Percentiles rank a stretch among this genome's conserved stretches.
These are phyloP conservation scores for Octodon degus DNA, from an alignment of 2,113 vertebrate genomes.

Conservation along the genomic window DNA sequence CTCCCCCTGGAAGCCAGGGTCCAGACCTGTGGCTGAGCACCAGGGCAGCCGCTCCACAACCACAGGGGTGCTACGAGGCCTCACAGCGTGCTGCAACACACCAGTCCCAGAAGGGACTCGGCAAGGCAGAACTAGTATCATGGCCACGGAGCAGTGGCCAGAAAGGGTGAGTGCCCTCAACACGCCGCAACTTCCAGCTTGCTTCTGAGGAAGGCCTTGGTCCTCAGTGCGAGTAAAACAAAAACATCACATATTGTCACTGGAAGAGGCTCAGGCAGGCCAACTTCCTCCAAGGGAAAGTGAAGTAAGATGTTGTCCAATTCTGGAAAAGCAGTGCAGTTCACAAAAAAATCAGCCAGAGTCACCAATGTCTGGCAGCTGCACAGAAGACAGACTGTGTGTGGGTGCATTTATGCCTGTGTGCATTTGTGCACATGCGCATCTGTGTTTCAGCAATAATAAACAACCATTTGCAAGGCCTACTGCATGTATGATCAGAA, in stretches of 20 bases:
- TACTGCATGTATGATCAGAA: not conserved
- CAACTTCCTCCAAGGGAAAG: not conserved
- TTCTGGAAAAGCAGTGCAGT: not conserved
- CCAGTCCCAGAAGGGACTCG: not conserved
- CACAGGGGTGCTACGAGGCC: fast-evolving
- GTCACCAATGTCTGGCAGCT: not conserved
- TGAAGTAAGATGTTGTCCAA: not conserved
- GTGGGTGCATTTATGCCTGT: not conserved
- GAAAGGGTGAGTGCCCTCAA: not conserved
- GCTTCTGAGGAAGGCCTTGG: not conserved
- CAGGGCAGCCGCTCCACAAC: too few species aligned
- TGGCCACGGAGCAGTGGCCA: fast-evolving
- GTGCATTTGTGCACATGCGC: not conserved
- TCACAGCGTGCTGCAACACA: fast-evolving
- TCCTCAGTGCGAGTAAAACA: not conserved
- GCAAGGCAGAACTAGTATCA: not conserved
- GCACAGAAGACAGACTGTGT: not conserved
- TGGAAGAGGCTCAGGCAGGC: not conserved
- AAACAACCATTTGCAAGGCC: not conserved
- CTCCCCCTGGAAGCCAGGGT: not conserved
- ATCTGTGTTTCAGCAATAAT: not conserved
- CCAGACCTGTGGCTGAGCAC: not conserved
- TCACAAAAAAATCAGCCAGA: not conserved
- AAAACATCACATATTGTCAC: fast-evolving
- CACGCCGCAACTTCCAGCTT: fast-evolving